phyloP scores from a whole-genome alignment of 2,113 vertebrate species.

The Zeus faber region DNA sequence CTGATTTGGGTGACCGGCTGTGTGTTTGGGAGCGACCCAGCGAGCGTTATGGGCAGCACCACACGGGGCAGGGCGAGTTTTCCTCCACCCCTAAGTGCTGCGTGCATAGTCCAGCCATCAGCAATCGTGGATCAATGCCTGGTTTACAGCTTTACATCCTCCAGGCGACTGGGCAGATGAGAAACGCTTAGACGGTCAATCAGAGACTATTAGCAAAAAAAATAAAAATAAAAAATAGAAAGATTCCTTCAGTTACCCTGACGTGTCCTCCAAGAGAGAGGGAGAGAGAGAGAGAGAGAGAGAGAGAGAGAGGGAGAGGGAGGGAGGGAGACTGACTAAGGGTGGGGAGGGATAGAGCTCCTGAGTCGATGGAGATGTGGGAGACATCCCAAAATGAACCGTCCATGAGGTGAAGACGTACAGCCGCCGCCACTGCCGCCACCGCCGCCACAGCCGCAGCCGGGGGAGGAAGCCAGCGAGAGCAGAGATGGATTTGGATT shows the following conservation, averaged over 20 bases:
- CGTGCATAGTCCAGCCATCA: constrained; percentile 55
- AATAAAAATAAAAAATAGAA: constrained; percentile 6
- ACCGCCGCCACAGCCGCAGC: too few relatives aligned
- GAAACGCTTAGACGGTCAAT: constrained; percentile 40
- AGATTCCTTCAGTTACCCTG: not conserved
- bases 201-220: constrained; percentile 48
- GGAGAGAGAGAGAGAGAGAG: constrained; percentile 20
- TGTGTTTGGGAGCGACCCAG: not conserved
- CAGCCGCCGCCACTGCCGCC: too few relatives aligned
- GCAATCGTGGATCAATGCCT: constrained; percentile 61
- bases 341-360: not conserved
- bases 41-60: constrained; percentile 38
- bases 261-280: constrained; percentile 13
- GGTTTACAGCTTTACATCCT: constrained; percentile 59
- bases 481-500: too few relatives aligned
- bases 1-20: not conserved
- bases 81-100: constrained; percentile 63
- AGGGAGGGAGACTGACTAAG: constrained; percentile 3
- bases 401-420: too few relatives aligned
- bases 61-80: constrained; percentile 49
- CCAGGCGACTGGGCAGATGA: constrained; percentile 53
- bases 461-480: too few relatives aligned
- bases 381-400: too few relatives aligned
- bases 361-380: too few relatives aligned
- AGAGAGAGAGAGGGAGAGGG: constrained; percentile 12